These are phyloP conservation scores for Himalopsyche anomala DNA, from an alignment of 2,888 invertebrate genomes.

Conservation along the genomic window DNA sequence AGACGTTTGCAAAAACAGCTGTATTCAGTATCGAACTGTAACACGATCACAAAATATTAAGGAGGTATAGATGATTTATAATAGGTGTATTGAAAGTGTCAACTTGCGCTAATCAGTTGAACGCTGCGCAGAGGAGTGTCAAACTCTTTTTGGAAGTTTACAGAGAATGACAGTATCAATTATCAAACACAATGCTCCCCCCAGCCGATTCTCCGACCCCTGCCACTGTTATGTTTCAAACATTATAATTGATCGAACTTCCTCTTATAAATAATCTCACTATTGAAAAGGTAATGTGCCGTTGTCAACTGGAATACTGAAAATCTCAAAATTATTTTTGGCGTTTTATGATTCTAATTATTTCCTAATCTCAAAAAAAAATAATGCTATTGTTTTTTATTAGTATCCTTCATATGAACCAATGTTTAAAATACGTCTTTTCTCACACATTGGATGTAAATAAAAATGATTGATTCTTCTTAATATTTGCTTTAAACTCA, in stretches of 20 bases:
- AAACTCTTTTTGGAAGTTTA: constrained; percentile 22
- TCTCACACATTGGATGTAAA: no score
- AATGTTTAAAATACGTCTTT: no score
- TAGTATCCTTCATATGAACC: no score
- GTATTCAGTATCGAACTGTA: not conserved
- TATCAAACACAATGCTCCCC: constrained; percentile 7
- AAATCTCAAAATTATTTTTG: no score
- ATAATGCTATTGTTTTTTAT: no score
- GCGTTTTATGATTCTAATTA: no score
- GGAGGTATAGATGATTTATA: constrained; percentile 5
- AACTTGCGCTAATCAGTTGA: constrained; percentile 12
- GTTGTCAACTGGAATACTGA: no score
- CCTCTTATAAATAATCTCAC: not conserved
- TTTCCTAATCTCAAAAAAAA: no score
- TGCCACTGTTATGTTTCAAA: constrained; percentile 17
- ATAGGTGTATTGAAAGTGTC: constrained; percentile 14
- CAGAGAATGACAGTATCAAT: constrained; percentile 12
- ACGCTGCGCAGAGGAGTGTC: constrained; percentile 2
- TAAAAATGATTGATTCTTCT: no score
- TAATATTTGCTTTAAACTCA: no score
- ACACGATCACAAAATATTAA: not conserved
- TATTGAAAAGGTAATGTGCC: not conserved
- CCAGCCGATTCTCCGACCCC: not conserved
- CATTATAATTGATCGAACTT: constrained; percentile 30
- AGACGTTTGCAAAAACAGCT: not conserved